Base-by-base conservation (phyloP, 2,113 vertebrate genomes). In the Athene noctua region DNA sequence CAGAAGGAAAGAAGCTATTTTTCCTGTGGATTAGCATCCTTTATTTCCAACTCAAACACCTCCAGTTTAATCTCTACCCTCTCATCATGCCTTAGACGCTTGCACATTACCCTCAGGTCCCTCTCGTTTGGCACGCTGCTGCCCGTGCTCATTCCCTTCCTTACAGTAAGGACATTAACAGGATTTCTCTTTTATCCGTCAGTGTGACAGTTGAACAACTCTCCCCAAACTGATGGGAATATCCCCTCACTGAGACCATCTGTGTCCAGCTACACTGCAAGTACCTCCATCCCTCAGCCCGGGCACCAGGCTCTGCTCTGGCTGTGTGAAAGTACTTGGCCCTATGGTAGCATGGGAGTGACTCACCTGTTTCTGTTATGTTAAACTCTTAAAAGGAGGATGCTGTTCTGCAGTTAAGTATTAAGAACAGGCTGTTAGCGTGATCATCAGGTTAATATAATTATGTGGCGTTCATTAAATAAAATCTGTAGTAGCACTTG, bases 271-370 rank as follows among this genome's bases (percentile, higher is more conserved):
- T 1, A 1, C 9, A 2, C 47, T 49, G 57, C 32, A 63, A 22
- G 57, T 22, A 8, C 6, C 14, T 57, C 42, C 22, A 10, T 80
- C 11, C 34, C 52, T 59, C 2, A 5, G 44, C 14, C 27, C 1
- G 1, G 2, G 16, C 3, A 1, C 49, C 32, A 47, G 46, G 34
- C 79, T 68, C 0, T 0, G 21, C 55, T 61, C 71, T n/a, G 72
- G 46, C 72, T 78, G 32, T 3, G 0, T 18, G 86, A 52, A 84
- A 34, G 16, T 25, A 2, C 20, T 67, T 0, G 4, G 46, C 58
- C 0, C 0, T 23, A 4, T 21, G 47, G 51, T 58, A 75, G 47
- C 0, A 0, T 55, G 42, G 3, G 5, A 61, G 61, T 57, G 40
- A 61, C 57, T 86, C 4, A 3, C 58, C 87, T 29, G 26, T 61